Base-by-base conservation (phyloP, 1,140 invertebrate genomes). In the Heliconius nattereri region DNA sequence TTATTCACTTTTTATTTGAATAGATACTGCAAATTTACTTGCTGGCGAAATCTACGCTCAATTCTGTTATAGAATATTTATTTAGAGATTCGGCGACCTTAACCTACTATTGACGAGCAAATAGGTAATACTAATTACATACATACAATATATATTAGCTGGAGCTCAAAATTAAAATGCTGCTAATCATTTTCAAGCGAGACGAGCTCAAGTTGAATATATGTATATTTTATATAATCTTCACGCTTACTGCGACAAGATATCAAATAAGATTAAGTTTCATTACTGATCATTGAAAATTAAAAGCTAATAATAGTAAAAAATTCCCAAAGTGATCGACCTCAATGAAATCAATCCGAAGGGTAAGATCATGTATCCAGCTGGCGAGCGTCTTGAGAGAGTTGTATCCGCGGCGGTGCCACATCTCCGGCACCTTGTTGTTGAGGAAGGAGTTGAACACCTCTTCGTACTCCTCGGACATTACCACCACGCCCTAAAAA, bases 391-490 rank as follows among this genome's bases (percentile, higher is more conserved):
- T 96, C 94, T 98, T 98, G 70, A 98, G 93, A 0, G 98, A 98
- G 66, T 98, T 97, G 91, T 98, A 99, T 1, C 97, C 96, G 60
- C 96, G 96, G 16, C 95, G 95, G n/a, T 96, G 95, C 98, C 98
- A 99, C 92, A 98, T 94, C 54, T 95, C 94, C 0, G 98, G 98
- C 32, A 98, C 97, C 79, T 96, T 95, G 92, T 98, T 98, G 84
- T 97, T 97, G 1, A 97, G 90, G 82, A 98, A 96, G 0, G 97
- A 94, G 70, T 95, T 96, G 86, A 97, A 98, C 2, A 98, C 96
- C 84, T 96, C 96, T 93, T 98, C 98, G 79, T 98, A 94, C 60
- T 96, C 96, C 80, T 98, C 97, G 49, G 97, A 98, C 98, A 98
- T 98, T 2, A 98, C 97, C 20, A 98, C 96, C 71, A 98, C 95